Conservation (phyloP, 2,888 invertebrate genomes). For the Diaphora mendica region DNA sequence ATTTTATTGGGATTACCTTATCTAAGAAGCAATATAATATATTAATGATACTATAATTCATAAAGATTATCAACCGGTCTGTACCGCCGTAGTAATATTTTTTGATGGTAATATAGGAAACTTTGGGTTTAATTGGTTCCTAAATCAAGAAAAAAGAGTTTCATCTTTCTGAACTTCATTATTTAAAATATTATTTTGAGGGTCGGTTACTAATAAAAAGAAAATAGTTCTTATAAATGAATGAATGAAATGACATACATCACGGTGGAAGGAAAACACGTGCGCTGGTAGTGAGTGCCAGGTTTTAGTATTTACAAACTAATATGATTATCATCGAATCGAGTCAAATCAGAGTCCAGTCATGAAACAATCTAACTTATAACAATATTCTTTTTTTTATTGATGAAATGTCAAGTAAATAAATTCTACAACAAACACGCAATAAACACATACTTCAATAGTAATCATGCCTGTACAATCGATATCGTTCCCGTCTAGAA, state of each 20-base stretch:
- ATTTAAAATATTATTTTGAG: no score
- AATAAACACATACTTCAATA: constrained; percentile 12
- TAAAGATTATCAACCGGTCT: constrained; percentile 8
- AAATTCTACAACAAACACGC: not conserved
- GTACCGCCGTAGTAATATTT: constrained; percentile 1
- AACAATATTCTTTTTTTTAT: no score
- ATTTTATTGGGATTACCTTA: constrained; percentile 21
- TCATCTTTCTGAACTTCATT: no score
- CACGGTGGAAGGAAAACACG: no score
- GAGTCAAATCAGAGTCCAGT: no score
- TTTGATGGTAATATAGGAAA: not conserved
- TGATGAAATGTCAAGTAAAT: not conserved
- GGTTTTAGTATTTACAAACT: no score
- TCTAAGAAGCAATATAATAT: constrained; percentile 23
- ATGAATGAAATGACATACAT: no score
- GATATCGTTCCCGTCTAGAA: constrained; percentile 38
- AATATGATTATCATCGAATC: no score
- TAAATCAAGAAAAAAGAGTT: not conserved
- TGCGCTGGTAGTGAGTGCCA: no score
- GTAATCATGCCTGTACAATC: constrained; percentile 23
- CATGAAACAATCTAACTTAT: no score
- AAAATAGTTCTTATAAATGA: no score
- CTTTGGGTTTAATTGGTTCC: not conserved
- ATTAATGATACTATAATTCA: constrained; percentile 29
- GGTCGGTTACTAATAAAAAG: no score